Evolutionary conservation across 2,113 vertebrate species (phyloP).

Genomic region (Gracilinanus agilis): DNA sequence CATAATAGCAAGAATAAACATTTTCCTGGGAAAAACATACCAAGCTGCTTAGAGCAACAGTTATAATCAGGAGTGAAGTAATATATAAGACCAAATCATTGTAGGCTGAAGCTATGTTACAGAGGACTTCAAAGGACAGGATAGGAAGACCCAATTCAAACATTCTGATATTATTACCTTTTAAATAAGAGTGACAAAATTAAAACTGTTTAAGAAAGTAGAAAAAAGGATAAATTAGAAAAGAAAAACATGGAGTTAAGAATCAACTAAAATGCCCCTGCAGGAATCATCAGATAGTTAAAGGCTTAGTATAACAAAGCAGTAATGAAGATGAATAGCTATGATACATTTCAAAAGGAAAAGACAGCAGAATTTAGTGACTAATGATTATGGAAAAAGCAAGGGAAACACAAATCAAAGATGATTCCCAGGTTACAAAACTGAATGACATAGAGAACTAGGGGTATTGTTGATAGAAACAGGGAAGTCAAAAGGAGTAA

Average conservation of each 20-base stretch:
- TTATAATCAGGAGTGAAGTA: neutral
- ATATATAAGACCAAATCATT: neutral
- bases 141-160: neutral
- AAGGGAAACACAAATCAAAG: neutral
- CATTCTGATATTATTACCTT: neutral
- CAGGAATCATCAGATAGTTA: neutral
- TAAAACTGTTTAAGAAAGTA: neutral
- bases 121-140: neutral
- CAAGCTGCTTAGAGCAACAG: neutral
- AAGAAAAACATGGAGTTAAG: neutral
- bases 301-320: neutral
- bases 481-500: neutral
- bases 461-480: neutral
- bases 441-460: neutral
- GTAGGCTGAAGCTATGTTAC: neutral
- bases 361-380: conserved; percentile 33
- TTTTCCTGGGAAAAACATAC: neutral
- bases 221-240: conserved; percentile 10
- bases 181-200: neutral
- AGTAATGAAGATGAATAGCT: conserved; percentile 5
- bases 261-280: conserved; percentile 18
- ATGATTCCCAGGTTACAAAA: conserved; percentile 14
- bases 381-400: conserved; percentile 11
- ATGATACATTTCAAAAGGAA: conserved; percentile 36
- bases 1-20: neutral